Evolutionary conservation across 1,140 invertebrate species (phyloP), one percentile per base, ranked within the genome.

Genomic region (Cecropterus lyciades): DNA sequence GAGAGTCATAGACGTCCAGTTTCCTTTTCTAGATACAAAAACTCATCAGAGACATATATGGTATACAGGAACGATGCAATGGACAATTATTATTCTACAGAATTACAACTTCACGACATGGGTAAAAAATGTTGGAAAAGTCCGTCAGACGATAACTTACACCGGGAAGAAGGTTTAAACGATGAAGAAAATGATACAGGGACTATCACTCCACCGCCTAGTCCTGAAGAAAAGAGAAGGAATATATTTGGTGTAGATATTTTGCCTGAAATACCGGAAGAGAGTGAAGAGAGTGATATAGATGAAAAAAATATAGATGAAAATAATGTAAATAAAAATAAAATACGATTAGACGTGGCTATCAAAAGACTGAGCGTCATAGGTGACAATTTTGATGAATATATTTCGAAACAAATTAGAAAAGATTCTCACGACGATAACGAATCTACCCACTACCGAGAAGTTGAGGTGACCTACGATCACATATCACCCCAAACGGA

Each of bases 331-430:
- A 72, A 67, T 67, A 84, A 65, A 27, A 84, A 85, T 73, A 87
- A 81, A 65, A 84, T 85, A 70, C 77, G 82, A 46, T 71, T 92
- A 27, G 86, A 80, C 65, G 56, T 82, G 37, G 86, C 82, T 52
- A 88, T 93, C 46, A 92, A 92, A 80, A 89, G 92, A 85, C 81
- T 92, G 70, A 93, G 91, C 67, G 81, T 75, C 45, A 81, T 93
- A 73, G 87, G 91, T 65, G 90, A 92, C 64, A 92, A 86, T 72
- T 80, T 93, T 62, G 90, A 92, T 59, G 90, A 88, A 53, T 91
- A 83, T 27, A 93, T 93, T 57, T 65, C 68, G 14, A 92, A 88
- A 70, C 84, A 91, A 67, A 70, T 78, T 14, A 82, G 85, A 73
- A 84, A 76, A 77, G 81, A 89, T 70, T 89, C 90, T 10, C 70